Evolutionary conservation across 2,113 vertebrate species (phyloP), one percentile per base, ranked within the genome.

Genomic region (Meleagris gallopavo): DNA sequence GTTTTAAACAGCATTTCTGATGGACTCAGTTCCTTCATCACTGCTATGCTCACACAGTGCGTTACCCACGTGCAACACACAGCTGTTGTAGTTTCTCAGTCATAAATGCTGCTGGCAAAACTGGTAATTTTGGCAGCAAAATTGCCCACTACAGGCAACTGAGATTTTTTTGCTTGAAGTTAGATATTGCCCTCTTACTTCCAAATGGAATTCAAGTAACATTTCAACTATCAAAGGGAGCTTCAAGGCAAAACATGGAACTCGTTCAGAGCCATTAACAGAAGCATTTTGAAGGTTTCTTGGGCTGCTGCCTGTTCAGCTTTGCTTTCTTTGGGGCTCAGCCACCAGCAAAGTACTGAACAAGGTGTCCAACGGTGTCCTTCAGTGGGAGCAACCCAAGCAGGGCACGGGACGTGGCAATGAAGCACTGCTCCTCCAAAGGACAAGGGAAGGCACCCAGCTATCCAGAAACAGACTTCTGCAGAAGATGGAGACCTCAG

Each of bases 221-320:
- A 50, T 82, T 90, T 84, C 21, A 82, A 66, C 67, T 83, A 48
- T 6, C 46, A 43, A 69, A 79, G 32, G 1, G n/a, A 86, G 81
- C 61, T 93, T 72, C 77, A 82, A 90, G 83, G 81, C 81, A 89
- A 89, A 93, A 94, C 54, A 73, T 16, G 46, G 54, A 89, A 86
- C 60, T 93, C 52, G 74, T 75, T 93, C 84, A 75, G 30, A 70
- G 79, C 30, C 55, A 86, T 91, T 58, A 91, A 46, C 93, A 86
- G 77, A 71, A 88, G 77, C 38, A 43, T 67, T 90, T 52, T 92
- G 83, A 93, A 82, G 88, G 88, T 75, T 93, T 93, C 81, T 84
- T 93, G 86, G 83, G 83, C n/a, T 94, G n/a, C 58, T 93, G 90
- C 92, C 92, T 78, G 57, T 2, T 92, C 65, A 40, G 69, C 40